Percentiles rank a stretch among this genome's conserved stretches.
phyloP scores from a whole-genome alignment of 2,888 invertebrate species.

The Cerceris rybyensis region DNA sequence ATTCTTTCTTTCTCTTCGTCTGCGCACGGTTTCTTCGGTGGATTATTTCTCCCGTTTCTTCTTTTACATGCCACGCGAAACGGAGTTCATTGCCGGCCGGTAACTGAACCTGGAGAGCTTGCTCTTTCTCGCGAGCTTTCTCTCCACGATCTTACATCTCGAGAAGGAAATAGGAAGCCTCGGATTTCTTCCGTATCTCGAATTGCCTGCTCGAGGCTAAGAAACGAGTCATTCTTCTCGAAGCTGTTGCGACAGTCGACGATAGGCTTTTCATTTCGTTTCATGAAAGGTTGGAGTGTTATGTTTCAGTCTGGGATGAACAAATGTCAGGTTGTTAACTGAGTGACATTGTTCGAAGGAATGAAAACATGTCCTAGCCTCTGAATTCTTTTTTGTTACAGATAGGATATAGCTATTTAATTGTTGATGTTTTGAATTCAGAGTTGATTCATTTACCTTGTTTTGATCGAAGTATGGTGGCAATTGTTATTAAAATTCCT shows the following conservation, averaged over 20 bases:
- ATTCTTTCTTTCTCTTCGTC: not conserved
- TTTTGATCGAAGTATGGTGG: too few species aligned
- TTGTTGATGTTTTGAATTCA: too few species aligned
- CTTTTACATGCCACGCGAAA: not conserved
- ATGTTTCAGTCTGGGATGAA: too few species aligned
- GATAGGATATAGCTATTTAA: too few species aligned
- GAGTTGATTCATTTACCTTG: constrained; percentile 17
- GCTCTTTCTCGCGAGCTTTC: not conserved
- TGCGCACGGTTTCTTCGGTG: not conserved
- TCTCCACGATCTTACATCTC: constrained; percentile 1
- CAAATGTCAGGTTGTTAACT: too few species aligned
- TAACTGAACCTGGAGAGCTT: constrained; percentile 3
- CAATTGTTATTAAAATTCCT: too few species aligned
- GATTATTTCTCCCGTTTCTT: not conserved
- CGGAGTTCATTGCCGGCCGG: not conserved
- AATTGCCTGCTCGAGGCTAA: not conserved
- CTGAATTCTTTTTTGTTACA: too few species aligned
- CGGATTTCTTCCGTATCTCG: not conserved
- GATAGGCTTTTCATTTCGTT: not conserved
- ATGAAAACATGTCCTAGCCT: too few species aligned
- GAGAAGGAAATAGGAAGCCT: constrained; percentile 3
- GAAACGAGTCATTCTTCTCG: not conserved
- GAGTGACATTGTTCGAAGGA: too few species aligned
- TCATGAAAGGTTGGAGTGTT: constrained; percentile 5
- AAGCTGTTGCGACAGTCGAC: not conserved